Base-by-base conservation (phyloP, 2,888 invertebrate genomes). In the Glyphotaelius pellucidus region DNA sequence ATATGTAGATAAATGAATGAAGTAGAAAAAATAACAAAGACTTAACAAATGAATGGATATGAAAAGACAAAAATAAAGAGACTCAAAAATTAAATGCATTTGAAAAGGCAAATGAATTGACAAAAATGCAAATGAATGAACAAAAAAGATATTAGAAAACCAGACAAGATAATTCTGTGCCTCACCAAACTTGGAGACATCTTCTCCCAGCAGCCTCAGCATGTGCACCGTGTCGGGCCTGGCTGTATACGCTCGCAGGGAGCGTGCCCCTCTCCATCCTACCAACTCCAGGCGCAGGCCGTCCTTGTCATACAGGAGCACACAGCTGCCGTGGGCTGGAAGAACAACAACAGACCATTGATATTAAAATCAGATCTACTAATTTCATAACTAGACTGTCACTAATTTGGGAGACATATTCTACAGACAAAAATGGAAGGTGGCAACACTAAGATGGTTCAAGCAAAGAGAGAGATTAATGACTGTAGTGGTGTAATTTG, bases 181-280 rank as follows among this genome's bases (percentile, higher is more conserved):
- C 95, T 95, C 95, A 98, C 98, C 98, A 94, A 97, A 98, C 96
- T 98, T 98, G 90, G 98, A 97, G 90, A 97, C 97, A 95, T 99
- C 99, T 11, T 97, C 98, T 0, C 98, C 99, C 93, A 99, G 96
- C 84, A 99, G 95, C 15, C 99, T 95, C 88, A 99, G 95, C 94
- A 98, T 98, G 95, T 99, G 99, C 32, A 98, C 97, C 0, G 98
- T 97, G 94, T 98, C 99, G 91, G 97, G 97, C 47, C 97, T 96
- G 38, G 98, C 97, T 67, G 99, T 98, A 95, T 99, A 99, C 0
- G 98, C 98, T 30, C 99, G 96, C 32, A 99, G 95, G 0, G 99
- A 98, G 92, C 97, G 97, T 19, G 97, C 98, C 7, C 99, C 99
- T 93, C 98, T 97, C 99, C 99, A 99, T 0, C 99, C 99, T 88